Percentiles rank a stretch among this genome's conserved stretches.
phyloP scores from a whole-genome alignment of 1,140 invertebrate genomes.

The Phortica variegata region DNA sequence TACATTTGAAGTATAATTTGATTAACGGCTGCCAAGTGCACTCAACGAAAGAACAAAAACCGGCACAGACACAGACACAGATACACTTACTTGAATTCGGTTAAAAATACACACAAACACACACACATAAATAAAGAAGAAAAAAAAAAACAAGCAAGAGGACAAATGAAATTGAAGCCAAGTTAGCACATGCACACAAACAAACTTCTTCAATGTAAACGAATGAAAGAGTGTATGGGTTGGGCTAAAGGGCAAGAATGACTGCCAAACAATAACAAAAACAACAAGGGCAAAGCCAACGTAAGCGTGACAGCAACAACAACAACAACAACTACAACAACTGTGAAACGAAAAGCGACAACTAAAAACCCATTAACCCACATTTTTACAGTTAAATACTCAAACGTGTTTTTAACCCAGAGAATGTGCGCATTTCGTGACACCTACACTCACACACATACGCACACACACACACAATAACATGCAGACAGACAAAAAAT shows the following conservation, averaged over 20 bases:
- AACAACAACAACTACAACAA: background rate
- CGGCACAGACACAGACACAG: background rate
- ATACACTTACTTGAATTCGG: constrained; percentile 19
- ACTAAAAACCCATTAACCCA: constrained; percentile 53
- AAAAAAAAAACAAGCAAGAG: constrained; percentile 7
- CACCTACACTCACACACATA: too few relatives aligned
- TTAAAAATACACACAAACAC: constrained; percentile 7
- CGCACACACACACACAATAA: too few relatives aligned
- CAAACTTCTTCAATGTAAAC: too few relatives aligned
- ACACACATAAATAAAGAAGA: constrained; percentile 2
- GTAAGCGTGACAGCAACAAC: too few relatives aligned
- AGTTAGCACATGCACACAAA: background rate
- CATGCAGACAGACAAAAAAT: too few relatives aligned
- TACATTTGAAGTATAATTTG: too few relatives aligned
- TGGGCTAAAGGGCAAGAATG: constrained; percentile 18
- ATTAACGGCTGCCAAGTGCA: background rate
- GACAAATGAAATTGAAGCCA: background rate
- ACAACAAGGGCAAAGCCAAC: too few relatives aligned
- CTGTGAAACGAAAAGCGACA: constrained; percentile 43
- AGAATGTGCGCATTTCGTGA: too few relatives aligned
- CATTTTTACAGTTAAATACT: constrained; percentile 46
- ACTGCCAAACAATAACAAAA: constrained; percentile 7
- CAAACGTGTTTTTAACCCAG: constrained; percentile 16
- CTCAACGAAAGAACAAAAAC: background rate
- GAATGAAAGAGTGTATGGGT: too few relatives aligned